Evolutionary conservation across 2,797 vertebrate species (phyloP), one percentile per base, ranked within the genome.

Genomic region (Acanthurus tractus): DNA sequence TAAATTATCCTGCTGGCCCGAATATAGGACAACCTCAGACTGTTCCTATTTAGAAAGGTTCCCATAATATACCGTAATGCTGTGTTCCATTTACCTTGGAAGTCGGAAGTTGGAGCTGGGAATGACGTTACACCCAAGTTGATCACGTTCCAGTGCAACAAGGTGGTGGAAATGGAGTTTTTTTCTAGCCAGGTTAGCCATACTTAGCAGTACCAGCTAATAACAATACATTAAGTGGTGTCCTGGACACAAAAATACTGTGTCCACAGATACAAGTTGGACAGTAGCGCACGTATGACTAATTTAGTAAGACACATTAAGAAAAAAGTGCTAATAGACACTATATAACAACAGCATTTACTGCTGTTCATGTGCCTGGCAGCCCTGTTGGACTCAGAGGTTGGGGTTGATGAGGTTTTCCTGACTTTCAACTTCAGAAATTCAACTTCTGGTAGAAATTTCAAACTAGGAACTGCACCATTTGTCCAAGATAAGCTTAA

Each of bases 21-120:
- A 71, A 59, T 54, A 48, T 8, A 53, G 63, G 52, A 56, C 23
- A 14, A 59, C 55, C 40, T 58, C 61, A 76, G 57, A 53, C 70
- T 29, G 17, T 36, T 72, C 15, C 25, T 20, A 15, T 22, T 25
- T 34, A 7, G 38, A 56, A 44, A 23, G 15, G 7, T 48, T 46
- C 8, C 44, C 52, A 10, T 1, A 8, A 58, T 54, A 12, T 40
- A 40, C 38, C 11, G 38, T 40, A 9, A 40, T 3, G 38, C 38
- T 40, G 38, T 12, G 38, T 40, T 40, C 38, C 38, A 40, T 40
- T 40, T 40, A 40, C 38, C 38, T 34, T 40, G 38, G 38, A 40
- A 40, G 38, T 9, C 11, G 4, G 49, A 9, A 20, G 10, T 22
- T n/a, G n/a, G 49, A 50, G 9, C 49, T 22, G 49, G 49, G 49